Conservation (phyloP, 2,797 vertebrate genomes). For the Lindbergichthys nudifrons region DNA sequence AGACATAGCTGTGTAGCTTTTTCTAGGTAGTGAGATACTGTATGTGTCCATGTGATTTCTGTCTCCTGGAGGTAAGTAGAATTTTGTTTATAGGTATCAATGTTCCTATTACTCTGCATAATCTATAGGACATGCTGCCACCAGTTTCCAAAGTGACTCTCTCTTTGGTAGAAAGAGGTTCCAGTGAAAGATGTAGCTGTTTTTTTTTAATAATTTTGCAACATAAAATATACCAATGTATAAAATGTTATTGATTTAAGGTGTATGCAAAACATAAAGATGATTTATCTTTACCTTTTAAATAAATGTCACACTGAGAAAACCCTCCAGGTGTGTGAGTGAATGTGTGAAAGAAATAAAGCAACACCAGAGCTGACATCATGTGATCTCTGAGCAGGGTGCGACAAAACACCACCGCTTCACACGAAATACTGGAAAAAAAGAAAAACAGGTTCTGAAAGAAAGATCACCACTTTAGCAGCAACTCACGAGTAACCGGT, state of each 20-base stretch:
- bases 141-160: neutral
- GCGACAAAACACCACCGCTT: neutral
- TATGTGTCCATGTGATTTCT: too few relatives aligned
- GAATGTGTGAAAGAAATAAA: neutral
- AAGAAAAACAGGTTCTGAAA: neutral
- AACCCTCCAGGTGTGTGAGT: neutral
- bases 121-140: neutral
- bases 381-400: neutral
- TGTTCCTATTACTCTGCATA: neutral
- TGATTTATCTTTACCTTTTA: neutral
- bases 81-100: too few relatives aligned
- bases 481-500: neutral
- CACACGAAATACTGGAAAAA: too few relatives aligned
- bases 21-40: too few relatives aligned
- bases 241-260: neutral
- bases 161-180: neutral
- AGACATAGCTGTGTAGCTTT: too few relatives aligned
- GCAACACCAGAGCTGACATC: too few relatives aligned
- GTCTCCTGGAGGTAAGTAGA: too few relatives aligned
- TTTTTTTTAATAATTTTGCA: neutral
- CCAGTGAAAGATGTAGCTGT: neutral
- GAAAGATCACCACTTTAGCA: conserved; percentile 1
- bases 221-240: neutral
- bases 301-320: neutral
- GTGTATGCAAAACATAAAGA: neutral